These are phyloP conservation scores for Nysson spinosus DNA, from an alignment of 2,888 invertebrate genomes.

Conservation along the genomic window DNA sequence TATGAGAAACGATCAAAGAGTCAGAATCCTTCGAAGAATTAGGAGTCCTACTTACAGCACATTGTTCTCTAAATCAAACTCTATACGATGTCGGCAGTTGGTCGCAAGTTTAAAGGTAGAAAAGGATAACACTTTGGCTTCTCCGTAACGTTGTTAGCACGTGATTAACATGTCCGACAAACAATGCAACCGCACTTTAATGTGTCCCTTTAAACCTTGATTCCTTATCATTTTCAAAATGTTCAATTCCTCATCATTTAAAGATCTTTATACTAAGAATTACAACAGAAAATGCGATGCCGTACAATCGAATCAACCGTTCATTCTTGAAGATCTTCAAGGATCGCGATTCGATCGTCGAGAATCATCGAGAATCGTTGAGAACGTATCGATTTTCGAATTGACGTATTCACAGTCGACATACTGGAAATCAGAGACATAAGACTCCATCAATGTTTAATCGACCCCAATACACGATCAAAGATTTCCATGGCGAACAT, in stretches of 20 bases:
- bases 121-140: conserved; percentile 45
- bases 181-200: conserved; percentile 13
- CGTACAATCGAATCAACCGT: background rate
- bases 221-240: background rate
- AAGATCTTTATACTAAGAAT: background rate
- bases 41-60: conserved; percentile 34
- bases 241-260: background rate
- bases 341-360: conserved; percentile 15
- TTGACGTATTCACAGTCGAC: too few relatives aligned
- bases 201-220: background rate
- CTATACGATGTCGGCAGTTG: conserved; percentile 57
- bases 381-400: conserved; percentile 6
- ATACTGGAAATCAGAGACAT: too few relatives aligned
- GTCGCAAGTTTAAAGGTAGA: conserved; percentile 52
- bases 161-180: background rate
- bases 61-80: conserved; percentile 40
- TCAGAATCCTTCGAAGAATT: conserved; percentile 5
- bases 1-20: conserved; percentile 8
- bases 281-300: background rate
- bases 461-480: too few relatives aligned
- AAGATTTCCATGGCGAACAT: too few relatives aligned
- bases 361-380: conserved; percentile 27
- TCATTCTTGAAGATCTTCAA: conserved; percentile 31
- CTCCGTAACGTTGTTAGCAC: conserved; percentile 4
- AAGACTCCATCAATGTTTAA: too few relatives aligned